Conservation (phyloP, 1,140 invertebrate genomes). For the Psix sp. region DNA sequence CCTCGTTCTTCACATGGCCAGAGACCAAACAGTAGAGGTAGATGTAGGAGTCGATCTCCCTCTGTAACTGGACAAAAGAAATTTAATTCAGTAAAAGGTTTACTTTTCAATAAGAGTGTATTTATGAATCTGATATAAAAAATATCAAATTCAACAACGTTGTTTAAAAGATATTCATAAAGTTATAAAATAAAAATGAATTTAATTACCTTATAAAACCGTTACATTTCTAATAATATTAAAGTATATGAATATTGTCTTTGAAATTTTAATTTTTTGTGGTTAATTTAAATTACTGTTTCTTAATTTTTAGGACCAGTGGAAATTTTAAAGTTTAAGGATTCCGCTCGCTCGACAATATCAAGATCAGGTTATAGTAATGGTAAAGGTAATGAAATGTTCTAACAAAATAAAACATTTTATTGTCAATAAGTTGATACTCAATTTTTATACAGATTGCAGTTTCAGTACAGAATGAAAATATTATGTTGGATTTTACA, state of each 20-base stretch:
- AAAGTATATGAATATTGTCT: not conserved
- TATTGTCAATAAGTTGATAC: constrained; percentile 22
- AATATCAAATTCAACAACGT: too few species aligned
- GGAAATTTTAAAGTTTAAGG: constrained; percentile 28
- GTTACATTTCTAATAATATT: too few species aligned
- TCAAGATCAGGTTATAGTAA: constrained; percentile 6
- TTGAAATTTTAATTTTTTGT: constrained; percentile 3
- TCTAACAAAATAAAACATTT: constrained; percentile 39
- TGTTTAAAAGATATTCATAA: too few species aligned
- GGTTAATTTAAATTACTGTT: not conserved
- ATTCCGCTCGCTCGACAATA: constrained; percentile 11
- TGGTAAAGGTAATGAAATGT: constrained; percentile 13
- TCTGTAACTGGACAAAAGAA: constrained; percentile 55
- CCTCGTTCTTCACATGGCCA: constrained; percentile 41
- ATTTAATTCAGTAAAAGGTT: constrained; percentile 62
- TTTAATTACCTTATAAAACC: too few species aligned
- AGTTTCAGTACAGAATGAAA: not conserved
- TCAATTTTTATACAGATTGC: constrained; percentile 1
- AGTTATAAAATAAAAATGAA: too few species aligned
- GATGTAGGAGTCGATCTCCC: constrained; percentile 63
- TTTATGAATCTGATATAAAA: too few species aligned
- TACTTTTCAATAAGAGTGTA: too few species aligned
- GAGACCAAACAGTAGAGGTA: constrained; percentile 27
- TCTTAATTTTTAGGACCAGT: constrained; percentile 10
- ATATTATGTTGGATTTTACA: constrained; percentile 9